Base-by-base conservation (phyloP, 2,888 invertebrate genomes). In the Mesochorus sp. region DNA sequence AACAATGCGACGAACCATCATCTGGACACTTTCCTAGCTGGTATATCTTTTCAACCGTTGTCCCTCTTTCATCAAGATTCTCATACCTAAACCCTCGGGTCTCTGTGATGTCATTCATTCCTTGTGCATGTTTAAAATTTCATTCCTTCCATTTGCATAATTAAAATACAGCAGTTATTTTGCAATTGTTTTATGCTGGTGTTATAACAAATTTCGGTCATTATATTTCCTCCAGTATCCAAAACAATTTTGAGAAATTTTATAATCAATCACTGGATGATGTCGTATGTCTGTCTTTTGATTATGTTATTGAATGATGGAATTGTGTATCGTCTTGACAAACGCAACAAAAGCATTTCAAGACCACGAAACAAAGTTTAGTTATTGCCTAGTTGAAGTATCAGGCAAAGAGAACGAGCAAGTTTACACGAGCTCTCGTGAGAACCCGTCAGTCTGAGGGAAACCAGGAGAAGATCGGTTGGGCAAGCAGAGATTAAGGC, bases 141-240 rank as follows among this genome's bases (percentile, higher is more conserved):
- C n/a, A 79, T 71, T 82, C 84, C 83, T 86, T 83, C 85, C 88
- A 88, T 88, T 88, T 87, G 87, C 85, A 78, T 86, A 87, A 88
- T 88, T 88, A 88, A 88, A 88, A 85, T 86, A 85, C 86, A 84
- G 80, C 84, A 71, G 75, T 80, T 53, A 59, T 71, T 6, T 59
- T 44, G 8, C 6, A 49, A 53, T 1, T 14, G 24, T 67, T 47
- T 26, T 28, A 34, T 31, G 21, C 44, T 4, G 37, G 10, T 5
- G 28, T 34, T 37, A 24, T 42, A 31, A 26, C 14, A 24, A 34
- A 55, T 55, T 42, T 24, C n/a, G 51, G n/a, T 57, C 47, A 8
- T 19, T 19, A 31, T n/a, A n/a, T n/a, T n/a, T n/a, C n/a, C n/a
- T n/a, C n/a, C n/a, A n/a, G n/a, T n/a, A n/a, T n/a, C n/a, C n/a